Evolutionary conservation across 2,797 vertebrate genomes (phyloP), one percentile per base, ranked within the genome.

Genomic region (Sciaenops ocellatus): DNA sequence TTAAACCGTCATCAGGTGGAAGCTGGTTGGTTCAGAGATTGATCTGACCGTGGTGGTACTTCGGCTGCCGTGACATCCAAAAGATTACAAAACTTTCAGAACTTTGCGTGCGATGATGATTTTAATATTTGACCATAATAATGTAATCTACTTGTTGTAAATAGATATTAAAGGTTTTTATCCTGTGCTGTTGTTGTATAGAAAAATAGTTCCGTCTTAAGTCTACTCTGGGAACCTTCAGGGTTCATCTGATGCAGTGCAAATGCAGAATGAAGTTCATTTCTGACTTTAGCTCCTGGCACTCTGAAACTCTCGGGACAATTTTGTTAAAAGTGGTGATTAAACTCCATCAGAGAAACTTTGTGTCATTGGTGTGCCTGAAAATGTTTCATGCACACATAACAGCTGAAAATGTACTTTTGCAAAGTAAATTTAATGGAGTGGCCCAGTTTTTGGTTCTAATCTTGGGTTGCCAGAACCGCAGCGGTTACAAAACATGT

Each of bases 371-470:
- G 5, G 16, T 34, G 28, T 38, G 55, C 42, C 34, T 38, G 34
- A 38, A 38, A 38, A 38, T 38, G 13, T 16, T 30, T 46, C 52
- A 9, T 56, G 66, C 11, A 30, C 26, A 42, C 20, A 4, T 48
- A 72, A 15, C 57, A 28, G 48, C 18, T 54, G 59, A 54, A 73
- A 74, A 60, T 60, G 46, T 13, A n/a, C 42, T 30, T 69, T 12
- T 48, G 41, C 20, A 18, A 28, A n/a, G 17, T 46, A 46, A 22
- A 24, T 71, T 47, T 34, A 9, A 55, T 34, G 15, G 13, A 44
- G 38, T 0, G 24, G 34, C 22, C 51, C 3, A 4, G 20, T 13
- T 15, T 15, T 38, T 15, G 26, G 28, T 24, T 50, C 15, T 64
- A 73, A 56, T 65, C 26, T 63, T 0, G 16, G 6, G 10, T n/a